phyloP scores from a whole-genome alignment of 2,797 vertebrate species.

The Clarias pachynema region DNA sequence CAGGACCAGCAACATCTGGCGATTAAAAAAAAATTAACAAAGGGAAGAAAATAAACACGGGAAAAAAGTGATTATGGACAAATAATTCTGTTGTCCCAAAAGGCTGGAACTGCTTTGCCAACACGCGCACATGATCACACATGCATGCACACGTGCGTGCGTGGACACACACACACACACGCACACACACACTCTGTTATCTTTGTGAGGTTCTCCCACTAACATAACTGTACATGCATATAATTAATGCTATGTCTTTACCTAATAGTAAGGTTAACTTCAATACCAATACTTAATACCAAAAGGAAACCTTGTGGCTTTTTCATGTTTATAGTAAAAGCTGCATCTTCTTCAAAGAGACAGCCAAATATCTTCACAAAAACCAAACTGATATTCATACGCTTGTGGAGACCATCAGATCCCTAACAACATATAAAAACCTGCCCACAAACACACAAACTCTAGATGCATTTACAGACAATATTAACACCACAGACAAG shows the following conservation, averaged over 20 bases:
- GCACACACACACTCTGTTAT: background rate
- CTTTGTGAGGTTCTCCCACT: background rate
- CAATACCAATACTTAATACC: background rate
- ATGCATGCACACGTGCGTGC: background rate
- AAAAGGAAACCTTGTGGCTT: background rate
- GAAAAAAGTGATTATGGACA: conserved; percentile 23
- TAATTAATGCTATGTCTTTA: background rate
- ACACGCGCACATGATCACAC: background rate
- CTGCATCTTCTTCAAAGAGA: background rate
- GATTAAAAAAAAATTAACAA: conserved; percentile 7
- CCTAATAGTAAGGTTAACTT: too few species aligned
- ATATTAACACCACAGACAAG: background rate
- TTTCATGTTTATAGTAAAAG: background rate
- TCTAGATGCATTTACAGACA: background rate
- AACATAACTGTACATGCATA: background rate
- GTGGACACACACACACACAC: background rate
- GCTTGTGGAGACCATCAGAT: background rate
- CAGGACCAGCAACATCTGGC: conserved; percentile 50
- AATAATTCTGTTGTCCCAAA: conserved; percentile 19
- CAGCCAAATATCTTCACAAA: background rate
- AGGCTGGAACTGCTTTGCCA: background rate
- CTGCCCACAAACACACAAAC: background rate
- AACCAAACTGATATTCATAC: background rate
- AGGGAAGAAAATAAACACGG: conserved; percentile 11
- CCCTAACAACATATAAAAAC: background rate